A percentile compares a stretch with the other conserved stretches of the same genome.
Conservation (phyloP, 2,888 invertebrate species). For the Catocala fraxini region DNA sequence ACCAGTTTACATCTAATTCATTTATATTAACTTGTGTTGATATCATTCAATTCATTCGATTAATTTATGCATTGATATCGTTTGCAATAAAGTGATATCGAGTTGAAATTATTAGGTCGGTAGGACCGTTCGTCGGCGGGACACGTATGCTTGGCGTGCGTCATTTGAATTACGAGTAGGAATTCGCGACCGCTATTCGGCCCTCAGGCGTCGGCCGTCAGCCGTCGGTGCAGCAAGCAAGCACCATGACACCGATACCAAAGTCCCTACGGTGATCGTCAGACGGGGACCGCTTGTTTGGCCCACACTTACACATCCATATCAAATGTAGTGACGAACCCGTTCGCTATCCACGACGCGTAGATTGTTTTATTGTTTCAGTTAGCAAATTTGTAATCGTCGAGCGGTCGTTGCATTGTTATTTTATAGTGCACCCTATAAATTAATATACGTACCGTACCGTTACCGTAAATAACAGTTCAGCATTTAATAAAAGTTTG, state of each 20-base stretch:
- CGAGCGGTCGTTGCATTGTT: constrained; percentile 73
- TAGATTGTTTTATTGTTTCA: constrained; percentile 77
- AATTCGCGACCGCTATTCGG: constrained; percentile 86
- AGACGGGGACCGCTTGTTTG: constrained; percentile 47
- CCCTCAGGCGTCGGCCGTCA: constrained; percentile 65
- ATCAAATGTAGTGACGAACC: constrained; percentile 75
- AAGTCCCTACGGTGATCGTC: constrained; percentile 74
- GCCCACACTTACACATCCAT: constrained; percentile 62
- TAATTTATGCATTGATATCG: constrained; percentile 55
- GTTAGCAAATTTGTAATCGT: constrained; percentile 76
- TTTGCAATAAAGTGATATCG: constrained; percentile 65
- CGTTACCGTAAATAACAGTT: constrained; percentile 5
- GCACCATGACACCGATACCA: constrained; percentile 80
- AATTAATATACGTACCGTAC: constrained; percentile 11
- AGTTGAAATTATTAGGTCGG: constrained; percentile 79
- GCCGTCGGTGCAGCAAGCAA: constrained; percentile 61
- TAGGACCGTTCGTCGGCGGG: constrained; percentile 76
- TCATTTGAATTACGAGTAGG: constrained; percentile 85
- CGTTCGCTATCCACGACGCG: constrained; percentile 72
- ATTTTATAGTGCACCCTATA: constrained; percentile 31
- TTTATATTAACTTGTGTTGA: constrained; percentile 20
- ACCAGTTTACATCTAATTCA: constrained; percentile 6
- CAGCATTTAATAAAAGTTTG: constrained; percentile 18
- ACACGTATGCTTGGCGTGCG: constrained; percentile 79
- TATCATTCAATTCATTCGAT: constrained; percentile 33